phyloP scores from a whole-genome alignment of 1,140 invertebrate species.

The Drosophila littoralis region DNA sequence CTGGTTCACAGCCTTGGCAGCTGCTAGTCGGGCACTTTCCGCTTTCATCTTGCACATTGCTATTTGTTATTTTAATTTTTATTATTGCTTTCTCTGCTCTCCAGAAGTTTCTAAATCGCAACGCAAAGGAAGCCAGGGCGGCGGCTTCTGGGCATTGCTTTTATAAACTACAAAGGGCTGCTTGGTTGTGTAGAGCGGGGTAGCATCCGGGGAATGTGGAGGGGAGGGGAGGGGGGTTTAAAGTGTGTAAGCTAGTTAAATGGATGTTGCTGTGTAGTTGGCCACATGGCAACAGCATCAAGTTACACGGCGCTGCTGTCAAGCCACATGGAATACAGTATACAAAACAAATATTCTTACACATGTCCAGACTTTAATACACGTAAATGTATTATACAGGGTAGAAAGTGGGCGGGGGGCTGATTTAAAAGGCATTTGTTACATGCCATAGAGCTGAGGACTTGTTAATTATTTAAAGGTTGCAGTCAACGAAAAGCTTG shows the following conservation, averaged over 20 bases:
- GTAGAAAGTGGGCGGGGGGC: too few relatives aligned
- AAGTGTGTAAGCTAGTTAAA: slow-evolving; percentile 11
- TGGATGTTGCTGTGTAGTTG: slow-evolving; percentile 7
- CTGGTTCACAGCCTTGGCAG: background rate
- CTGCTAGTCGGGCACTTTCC: slow-evolving; percentile 5
- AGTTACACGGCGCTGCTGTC: background rate
- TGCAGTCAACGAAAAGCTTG: too few relatives aligned
- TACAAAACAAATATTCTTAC: background rate
- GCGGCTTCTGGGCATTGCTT: background rate
- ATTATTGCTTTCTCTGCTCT: slow-evolving; percentile 29
- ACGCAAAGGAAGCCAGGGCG: slow-evolving; percentile 11
- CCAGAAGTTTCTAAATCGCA: slow-evolving; percentile 35
- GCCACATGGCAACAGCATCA: slow-evolving; percentile 9
- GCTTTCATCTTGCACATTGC: too few relatives aligned
- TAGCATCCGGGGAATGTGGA: background rate
- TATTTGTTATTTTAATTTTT: slow-evolving; percentile 18
- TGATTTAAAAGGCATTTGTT: too few relatives aligned
- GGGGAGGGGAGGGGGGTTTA: background rate
- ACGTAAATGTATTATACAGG: too few relatives aligned
- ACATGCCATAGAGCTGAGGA: too few relatives aligned
- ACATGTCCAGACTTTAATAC: background rate
- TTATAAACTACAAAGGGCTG: background rate
- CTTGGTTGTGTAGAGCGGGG: background rate
- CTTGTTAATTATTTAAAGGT: too few relatives aligned
- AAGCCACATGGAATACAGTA: background rate